Conservation (phyloP, 2,797 vertebrate genomes). For the Crenuchus spilurus region DNA sequence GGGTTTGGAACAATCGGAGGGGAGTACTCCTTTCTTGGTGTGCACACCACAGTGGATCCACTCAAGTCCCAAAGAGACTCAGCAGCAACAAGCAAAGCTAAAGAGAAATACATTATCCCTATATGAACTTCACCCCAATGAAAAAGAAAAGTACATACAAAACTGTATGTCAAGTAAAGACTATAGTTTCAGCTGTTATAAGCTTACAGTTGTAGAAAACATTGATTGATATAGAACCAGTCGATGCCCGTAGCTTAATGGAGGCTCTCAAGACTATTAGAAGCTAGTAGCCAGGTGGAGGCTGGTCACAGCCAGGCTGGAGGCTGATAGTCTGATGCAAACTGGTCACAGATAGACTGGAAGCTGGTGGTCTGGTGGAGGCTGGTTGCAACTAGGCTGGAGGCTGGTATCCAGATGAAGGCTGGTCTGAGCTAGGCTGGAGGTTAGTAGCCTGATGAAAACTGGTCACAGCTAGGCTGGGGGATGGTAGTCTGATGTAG, state of each 20-base stretch:
- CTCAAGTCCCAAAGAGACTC: background rate
- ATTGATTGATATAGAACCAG: background rate
- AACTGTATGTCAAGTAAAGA: background rate
- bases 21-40: background rate
- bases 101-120: background rate
- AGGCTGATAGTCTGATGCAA: background rate
- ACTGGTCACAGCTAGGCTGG: background rate
- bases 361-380: background rate
- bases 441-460: background rate
- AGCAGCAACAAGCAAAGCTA: slow-evolving; percentile 3
- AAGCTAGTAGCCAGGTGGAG: background rate
- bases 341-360: background rate
- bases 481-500: background rate
- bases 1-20: background rate
- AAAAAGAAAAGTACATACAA: background rate
- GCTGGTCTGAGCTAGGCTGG: background rate
- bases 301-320: background rate
- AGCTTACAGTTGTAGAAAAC: background rate
- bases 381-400: background rate
- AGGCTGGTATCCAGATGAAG: background rate
- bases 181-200: background rate
- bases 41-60: background rate
- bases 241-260: slow-evolving; percentile 5
- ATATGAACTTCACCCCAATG: background rate
- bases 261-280: background rate